These are phyloP conservation scores for Athrips mouffetella DNA, from an alignment of 2,888 invertebrate species.

Conservation along the genomic window DNA sequence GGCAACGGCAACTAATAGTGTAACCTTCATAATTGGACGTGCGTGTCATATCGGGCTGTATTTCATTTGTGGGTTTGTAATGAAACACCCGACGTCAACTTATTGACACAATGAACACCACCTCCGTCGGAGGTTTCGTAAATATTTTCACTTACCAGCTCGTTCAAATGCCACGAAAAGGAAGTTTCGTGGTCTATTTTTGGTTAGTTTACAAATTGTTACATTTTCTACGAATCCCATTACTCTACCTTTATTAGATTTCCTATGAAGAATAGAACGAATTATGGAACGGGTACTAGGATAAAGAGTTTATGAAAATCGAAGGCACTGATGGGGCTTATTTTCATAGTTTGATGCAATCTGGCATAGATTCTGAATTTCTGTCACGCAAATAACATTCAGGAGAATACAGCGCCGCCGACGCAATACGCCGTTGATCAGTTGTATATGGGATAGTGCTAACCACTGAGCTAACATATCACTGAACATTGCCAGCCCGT, in stretches of 20 bases:
- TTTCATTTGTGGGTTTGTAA: conserved; percentile 26
- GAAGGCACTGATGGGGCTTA: no score
- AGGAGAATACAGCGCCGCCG: no score
- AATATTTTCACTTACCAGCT: conserved; percentile 29
- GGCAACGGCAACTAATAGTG: not conserved
- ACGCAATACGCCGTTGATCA: not conserved
- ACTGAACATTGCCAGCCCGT: not conserved
- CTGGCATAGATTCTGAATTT: no score
- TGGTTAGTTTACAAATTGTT: conserved; percentile 15
- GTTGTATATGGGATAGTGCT: no score
- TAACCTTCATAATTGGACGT: conserved; percentile 14
- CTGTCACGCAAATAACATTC: no score
- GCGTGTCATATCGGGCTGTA: conserved; percentile 14
- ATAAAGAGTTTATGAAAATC: no score
- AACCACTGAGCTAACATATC: not conserved
- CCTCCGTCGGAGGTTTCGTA: conserved; percentile 9
- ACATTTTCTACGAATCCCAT: conserved; percentile 6
- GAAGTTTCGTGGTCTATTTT: conserved; percentile 19
- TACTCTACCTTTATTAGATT: no score
- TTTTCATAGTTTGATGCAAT: no score
- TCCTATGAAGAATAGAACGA: no score
- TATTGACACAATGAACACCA: conserved; percentile 14
- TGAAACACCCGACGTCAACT: conserved; percentile 20
- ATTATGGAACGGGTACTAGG: no score
- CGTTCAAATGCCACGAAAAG: conserved; percentile 26